These are phyloP conservation scores for Drosophila mayri DNA, from an alignment of 1,140 invertebrate species.

Conservation along the genomic window DNA sequence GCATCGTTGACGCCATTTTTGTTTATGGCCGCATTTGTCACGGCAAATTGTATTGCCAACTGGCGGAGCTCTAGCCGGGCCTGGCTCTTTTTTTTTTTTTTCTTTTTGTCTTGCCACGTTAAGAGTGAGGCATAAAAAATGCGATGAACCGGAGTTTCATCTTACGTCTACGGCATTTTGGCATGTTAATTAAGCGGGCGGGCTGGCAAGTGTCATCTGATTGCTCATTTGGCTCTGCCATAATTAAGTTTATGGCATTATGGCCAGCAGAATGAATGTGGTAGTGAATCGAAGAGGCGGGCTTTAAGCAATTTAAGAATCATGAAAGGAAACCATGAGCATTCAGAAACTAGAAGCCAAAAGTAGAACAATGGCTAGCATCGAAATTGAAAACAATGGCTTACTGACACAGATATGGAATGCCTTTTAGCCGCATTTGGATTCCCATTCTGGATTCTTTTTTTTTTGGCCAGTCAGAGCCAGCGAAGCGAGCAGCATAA, in stretches of 20 bases:
- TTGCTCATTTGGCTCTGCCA: slow-evolving; percentile 47
- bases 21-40: slow-evolving; percentile 75
- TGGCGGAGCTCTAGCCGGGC: slow-evolving; percentile 18
- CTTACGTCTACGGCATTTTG: slow-evolving; percentile 55
- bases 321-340: background rate
- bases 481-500: slow-evolving; percentile 46
- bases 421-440: slow-evolving; percentile 24
- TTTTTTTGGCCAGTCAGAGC: slow-evolving; percentile 38
- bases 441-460: slow-evolving; percentile 30
- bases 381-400: slow-evolving; percentile 56
- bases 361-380: slow-evolving; percentile 18
- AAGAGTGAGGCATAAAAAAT: slow-evolving; percentile 67
- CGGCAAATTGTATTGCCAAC: slow-evolving; percentile 72
- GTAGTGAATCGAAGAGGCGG: background rate
- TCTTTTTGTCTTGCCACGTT: slow-evolving; percentile 16
- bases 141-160: slow-evolving; percentile 59
- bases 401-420: slow-evolving; percentile 53
- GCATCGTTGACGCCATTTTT: slow-evolving; percentile 68
- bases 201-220: slow-evolving; percentile 27
- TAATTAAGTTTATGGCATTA: slow-evolving; percentile 55
- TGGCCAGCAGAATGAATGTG: slow-evolving; percentile 12
- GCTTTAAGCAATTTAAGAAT: background rate
- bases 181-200: slow-evolving; percentile 62
- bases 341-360: background rate
- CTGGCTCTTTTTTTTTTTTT: background rate